phyloP scores from a whole-genome alignment of 2,888 invertebrate genomes.

The Serrognathus titanus region DNA sequence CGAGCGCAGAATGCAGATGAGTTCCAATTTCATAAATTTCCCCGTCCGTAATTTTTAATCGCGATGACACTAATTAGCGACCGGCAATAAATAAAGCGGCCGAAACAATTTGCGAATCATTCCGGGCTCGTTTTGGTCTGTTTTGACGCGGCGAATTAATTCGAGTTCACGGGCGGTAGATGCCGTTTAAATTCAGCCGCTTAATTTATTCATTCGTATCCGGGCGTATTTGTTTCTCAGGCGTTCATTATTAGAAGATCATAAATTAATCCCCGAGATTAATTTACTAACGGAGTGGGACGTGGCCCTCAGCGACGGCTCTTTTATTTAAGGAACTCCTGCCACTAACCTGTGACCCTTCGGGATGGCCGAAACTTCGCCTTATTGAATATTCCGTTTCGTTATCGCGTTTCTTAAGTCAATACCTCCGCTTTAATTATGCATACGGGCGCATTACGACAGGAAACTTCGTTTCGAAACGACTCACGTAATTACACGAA shows the following conservation, averaged over 20 bases:
- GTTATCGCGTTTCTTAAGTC: too few species aligned
- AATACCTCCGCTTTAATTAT: too few species aligned
- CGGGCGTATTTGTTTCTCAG: conserved; percentile 39
- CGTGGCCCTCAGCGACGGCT: conserved; percentile 8
- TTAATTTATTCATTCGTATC: conserved; percentile 39
- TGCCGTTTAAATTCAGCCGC: conserved; percentile 33
- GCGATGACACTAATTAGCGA: conserved; percentile 36
- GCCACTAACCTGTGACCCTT: background rate
- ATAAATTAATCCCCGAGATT: conserved; percentile 41
- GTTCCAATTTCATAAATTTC: conserved; percentile 14
- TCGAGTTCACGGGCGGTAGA: conserved; percentile 33
- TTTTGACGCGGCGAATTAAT: conserved; percentile 39
- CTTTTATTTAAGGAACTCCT: background rate
- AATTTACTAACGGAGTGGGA: conserved; percentile 35
- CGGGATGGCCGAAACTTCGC: background rate
- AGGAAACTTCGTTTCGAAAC: too few species aligned
- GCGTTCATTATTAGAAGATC: conserved; percentile 41
- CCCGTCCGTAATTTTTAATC: conserved; percentile 31
- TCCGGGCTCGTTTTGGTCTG: conserved; percentile 34
- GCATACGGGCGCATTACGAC: too few species aligned
- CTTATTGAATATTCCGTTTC: too few species aligned
- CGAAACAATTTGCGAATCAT: conserved; percentile 38
- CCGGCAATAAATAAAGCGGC: conserved; percentile 34
- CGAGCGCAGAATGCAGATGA: conserved; percentile 2
- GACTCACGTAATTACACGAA: too few species aligned